Base-by-base conservation (phyloP, 37 sponge, comb jelly and placozoan species). In the Chondrilla cf. caribensis region DNA sequence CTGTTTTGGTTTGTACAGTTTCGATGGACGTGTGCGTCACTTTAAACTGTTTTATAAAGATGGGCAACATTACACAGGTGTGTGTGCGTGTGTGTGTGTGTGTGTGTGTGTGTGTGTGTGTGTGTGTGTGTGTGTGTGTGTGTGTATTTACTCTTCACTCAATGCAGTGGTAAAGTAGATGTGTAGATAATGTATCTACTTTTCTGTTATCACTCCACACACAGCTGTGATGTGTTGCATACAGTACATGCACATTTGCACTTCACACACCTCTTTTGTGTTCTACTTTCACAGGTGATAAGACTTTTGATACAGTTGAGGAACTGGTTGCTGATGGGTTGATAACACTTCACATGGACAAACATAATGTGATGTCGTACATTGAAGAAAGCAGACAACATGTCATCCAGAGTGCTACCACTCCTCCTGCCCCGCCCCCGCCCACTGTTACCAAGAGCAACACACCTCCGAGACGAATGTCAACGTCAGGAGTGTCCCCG, bases 321-420 rank as follows among this genome's bases (percentile, higher is more conserved):
- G 95, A 95, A 59, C 80, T 95, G 62, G 95, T 95, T 14, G 85
- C 87, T 3, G 95, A 95, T 78, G 95, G 95, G 2, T 85, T 95
- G 35, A 95, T 95, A 66, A 87, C 90, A 0, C 84, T 90, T 0
- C 75, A 92, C 81, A 92, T 95, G 89, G 93, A 91, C 58, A 82
- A 73, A 47, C 84, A 94, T 58, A 84, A 93, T 79, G 94, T 85
- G 6, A 89, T 87, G 43, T 82, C 79, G 8, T 93, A 90, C 54
- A 73, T 73, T 73, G 76, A 73, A 4, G 76, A 73, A 2, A 39
- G 41, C 38, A 17, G 76, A 8, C 38, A 73, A 43, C 7, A 32
- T 36, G 76, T 37, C 8, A 73, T 36, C 14, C 41, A 40, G 76
- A 39, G 14, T 15, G 22, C 3, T 22, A 38, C 76, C 25, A 37